These are phyloP conservation scores for Danaus melanippus DNA, from an alignment of 1,140 invertebrate species.

Conservation along the genomic window DNA sequence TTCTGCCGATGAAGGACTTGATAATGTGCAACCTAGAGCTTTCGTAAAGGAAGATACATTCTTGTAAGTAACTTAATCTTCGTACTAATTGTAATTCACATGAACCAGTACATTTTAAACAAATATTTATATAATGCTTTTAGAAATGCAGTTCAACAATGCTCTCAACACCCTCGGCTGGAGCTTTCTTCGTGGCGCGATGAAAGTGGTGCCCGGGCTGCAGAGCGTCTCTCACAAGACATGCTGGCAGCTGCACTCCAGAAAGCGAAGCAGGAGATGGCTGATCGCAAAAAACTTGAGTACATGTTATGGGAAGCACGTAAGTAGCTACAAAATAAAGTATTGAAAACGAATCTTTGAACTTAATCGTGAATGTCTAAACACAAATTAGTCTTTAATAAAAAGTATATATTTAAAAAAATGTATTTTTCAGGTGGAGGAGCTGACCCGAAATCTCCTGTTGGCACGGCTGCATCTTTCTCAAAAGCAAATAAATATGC, in stretches of 20 bases:
- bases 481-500: slow-evolving; percentile 89
- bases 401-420: slow-evolving; percentile 10
- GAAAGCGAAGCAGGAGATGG: slow-evolving; percentile 82
- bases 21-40: slow-evolving; percentile 83
- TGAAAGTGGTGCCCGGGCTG: slow-evolving; percentile 50
- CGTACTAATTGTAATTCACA: background rate
- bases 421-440: slow-evolving; percentile 74
- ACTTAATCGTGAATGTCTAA: too few species aligned
- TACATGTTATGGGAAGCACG: slow-evolving; percentile 82
- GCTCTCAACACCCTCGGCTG: slow-evolving; percentile 78
- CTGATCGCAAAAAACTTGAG: slow-evolving; percentile 80
- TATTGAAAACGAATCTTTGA: too few species aligned
- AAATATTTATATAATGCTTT: background rate
- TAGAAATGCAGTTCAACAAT: slow-evolving; percentile 85
- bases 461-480: slow-evolving; percentile 90
- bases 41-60: slow-evolving; percentile 92
- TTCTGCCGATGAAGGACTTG: slow-evolving; percentile 80
- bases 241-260: slow-evolving; percentile 78
- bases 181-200: slow-evolving; percentile 79
- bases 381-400: background rate
- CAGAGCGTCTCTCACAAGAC: slow-evolving; percentile 68
- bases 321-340: slow-evolving; percentile 42
- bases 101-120: too few species aligned
- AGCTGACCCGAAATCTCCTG: slow-evolving; percentile 86
- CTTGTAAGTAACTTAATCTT: slow-evolving; percentile 73